phyloP scores from a whole-genome alignment of 1,140 invertebrate species.

The Drosophila serrata region DNA sequence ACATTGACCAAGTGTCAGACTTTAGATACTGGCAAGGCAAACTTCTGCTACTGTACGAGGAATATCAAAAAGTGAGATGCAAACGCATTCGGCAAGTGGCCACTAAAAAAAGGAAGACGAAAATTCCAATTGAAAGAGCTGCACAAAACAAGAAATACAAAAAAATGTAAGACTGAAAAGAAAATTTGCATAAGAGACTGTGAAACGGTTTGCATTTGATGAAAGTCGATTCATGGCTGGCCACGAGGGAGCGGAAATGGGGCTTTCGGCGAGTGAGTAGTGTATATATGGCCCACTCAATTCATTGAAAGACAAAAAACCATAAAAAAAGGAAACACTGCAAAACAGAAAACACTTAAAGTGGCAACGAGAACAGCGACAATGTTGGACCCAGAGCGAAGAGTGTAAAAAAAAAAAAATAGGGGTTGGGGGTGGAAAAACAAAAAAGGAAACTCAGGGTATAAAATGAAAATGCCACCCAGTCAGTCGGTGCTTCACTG shows the following conservation, averaged over 20 bases:
- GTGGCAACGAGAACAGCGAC: conserved; percentile 51
- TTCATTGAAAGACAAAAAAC: conserved; percentile 64
- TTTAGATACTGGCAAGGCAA: conserved; percentile 9
- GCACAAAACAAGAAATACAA: conserved; percentile 8
- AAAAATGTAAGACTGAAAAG: conserved; percentile 21
- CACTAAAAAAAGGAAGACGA: conserved; percentile 45
- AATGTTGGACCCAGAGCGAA: conserved; percentile 38
- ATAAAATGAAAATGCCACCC: conserved; percentile 58
- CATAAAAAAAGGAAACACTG: conserved; percentile 45
- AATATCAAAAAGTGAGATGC: conserved; percentile 48
- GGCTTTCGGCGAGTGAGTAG: conserved; percentile 3
- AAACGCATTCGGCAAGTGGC: conserved; percentile 53
- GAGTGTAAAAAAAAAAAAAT: conserved; percentile 9
- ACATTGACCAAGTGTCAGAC: conserved; percentile 12
- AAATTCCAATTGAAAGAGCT: conserved; percentile 45
- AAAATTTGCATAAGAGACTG: conserved; percentile 56
- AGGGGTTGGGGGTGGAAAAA: conserved; percentile 13
- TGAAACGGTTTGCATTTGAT: conserved; percentile 58
- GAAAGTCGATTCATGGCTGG: conserved; percentile 58
- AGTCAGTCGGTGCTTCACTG: background rate
- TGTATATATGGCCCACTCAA: conserved; percentile 48
- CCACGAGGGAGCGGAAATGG: conserved; percentile 14
- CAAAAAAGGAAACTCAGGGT: conserved; percentile 34
- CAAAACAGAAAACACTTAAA: conserved; percentile 67
- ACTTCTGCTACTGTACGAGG: conserved; percentile 13